These are phyloP conservation scores for Capromys pilorides DNA, from an alignment of 2,797 vertebrate genomes.

Conservation along the genomic window DNA sequence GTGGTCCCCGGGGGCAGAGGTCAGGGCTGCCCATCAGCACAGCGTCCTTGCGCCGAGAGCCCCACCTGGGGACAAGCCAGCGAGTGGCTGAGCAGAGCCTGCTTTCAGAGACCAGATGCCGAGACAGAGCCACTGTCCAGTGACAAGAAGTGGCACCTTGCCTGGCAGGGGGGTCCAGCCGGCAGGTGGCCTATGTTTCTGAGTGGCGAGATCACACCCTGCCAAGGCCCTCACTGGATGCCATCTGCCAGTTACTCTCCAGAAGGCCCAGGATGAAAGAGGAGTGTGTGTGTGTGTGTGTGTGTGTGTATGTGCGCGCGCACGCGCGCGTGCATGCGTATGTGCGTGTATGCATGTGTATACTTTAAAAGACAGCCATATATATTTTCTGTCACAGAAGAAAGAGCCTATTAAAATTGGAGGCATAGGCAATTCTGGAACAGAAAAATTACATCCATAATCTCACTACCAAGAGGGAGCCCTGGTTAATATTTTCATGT, in stretches of 20 bases:
- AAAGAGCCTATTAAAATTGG: not conserved
- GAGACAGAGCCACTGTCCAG: rapidly evolving
- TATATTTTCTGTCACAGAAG: not conserved
- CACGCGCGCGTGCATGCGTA: not conserved
- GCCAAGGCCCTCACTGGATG: not conserved
- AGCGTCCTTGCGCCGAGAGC: rapidly evolving
- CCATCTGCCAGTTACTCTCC: rapidly evolving
- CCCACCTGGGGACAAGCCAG: not conserved
- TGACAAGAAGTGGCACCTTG: rapidly evolving
- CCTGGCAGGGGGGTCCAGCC: not conserved
- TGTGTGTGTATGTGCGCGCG: too few species aligned
- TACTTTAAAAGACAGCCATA: rapidly evolving
- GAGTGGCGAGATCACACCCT: rapidly evolving
- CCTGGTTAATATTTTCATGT: not conserved
- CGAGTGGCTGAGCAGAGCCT: rapidly evolving
- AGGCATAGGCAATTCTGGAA: not conserved
- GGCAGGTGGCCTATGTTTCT: not conserved
- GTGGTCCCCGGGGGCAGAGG: not conserved
- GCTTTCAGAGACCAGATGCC: rapidly evolving
- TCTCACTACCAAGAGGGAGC: too few species aligned
- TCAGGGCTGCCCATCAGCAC: not conserved
- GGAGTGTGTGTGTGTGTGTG: too few species aligned
- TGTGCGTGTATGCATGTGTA: not conserved
- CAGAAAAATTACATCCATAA: not conserved
- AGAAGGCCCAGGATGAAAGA: not conserved